Conservation (phyloP, 2,797 vertebrate genomes). For the Sebastes flavidus region DNA sequence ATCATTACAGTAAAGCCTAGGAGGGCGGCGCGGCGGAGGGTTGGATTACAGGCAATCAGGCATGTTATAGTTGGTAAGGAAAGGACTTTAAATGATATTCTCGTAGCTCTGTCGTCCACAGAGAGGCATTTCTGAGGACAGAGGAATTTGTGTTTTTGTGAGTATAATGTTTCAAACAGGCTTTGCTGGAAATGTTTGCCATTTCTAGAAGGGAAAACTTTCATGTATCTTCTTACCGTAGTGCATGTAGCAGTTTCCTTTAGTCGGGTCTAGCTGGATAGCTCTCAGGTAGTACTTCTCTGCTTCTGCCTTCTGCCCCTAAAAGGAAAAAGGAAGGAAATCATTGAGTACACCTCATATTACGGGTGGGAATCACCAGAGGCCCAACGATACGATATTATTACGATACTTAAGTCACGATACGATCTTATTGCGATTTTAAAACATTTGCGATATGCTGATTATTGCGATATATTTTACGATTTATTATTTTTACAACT, state of each 20-base stretch:
- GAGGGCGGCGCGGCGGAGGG: background rate
- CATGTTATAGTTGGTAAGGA: background rate
- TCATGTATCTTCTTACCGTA: conserved; percentile 86
- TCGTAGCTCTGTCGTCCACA: background rate
- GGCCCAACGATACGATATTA: too few relatives aligned
- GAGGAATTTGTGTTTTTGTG: background rate
- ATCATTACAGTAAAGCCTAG: conserved; percentile 3
- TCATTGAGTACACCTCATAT: background rate
- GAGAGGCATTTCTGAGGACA: background rate
- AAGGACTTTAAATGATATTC: background rate
- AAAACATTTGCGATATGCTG: too few relatives aligned
- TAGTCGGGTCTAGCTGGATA: conserved; percentile 92
- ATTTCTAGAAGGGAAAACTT: background rate
- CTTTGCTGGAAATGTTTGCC: background rate
- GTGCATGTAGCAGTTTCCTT: conserved; percentile 99
- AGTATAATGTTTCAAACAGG: conserved; percentile 3
- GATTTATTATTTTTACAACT: too few relatives aligned
- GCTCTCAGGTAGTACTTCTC: conserved; percentile 94
- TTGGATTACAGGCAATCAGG: conserved; percentile 7
- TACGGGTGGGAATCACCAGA: too few relatives aligned
- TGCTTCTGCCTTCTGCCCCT: conserved; percentile 93
- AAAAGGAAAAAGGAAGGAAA: conserved; percentile 42
- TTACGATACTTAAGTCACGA: too few relatives aligned
- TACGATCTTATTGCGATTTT: too few relatives aligned
- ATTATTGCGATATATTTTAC: too few relatives aligned